Base-by-base conservation (phyloP, 1,140 invertebrate genomes). In the Druon quercuslanigerum region DNA sequence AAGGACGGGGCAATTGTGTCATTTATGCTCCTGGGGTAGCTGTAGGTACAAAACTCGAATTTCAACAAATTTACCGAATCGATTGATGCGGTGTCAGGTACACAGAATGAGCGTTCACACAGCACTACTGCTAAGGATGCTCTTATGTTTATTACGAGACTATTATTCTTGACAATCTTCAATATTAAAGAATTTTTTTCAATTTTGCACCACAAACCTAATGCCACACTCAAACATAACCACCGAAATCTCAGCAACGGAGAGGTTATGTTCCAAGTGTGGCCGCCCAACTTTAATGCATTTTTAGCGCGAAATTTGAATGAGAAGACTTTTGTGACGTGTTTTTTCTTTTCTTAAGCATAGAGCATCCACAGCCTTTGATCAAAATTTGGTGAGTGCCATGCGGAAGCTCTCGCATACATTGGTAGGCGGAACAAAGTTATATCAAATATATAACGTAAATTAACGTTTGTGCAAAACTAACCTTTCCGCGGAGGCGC, bases 401-500 rank as follows among this genome's bases (percentile, higher is more conserved):
- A 46, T 77, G 75, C 72, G 51, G 66, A 71, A 73, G 73, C 66
- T 79, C 51, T 77, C 54, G 66, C 80, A 82, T 77, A 84, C 78
- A 82, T 83, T 83, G 77, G 79, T 75, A 75, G 73, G 51, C 73
- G 54, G 54, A 66, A 75, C 73, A 60, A 75, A 70, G 20, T 54
- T 25, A 54, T 54, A 52, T 33, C 16, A 16, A 52, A 52, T 20
- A 52, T 14, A 50, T 9, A 54, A 51, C 84, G 82, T 87, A 82
- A 87, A 84, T 87, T 79, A 83, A 79, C 81, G 81, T 82, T 82
- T 89, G 83, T 86, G 83, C 80, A 85, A 84, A 87, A 91, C 90
- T 91, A 91, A 91, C 90, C 90, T 92, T 88, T 86, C 84, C 85
- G 83, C 86, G 85, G 81, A 87, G 88, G 86, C 86, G 85, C 89